Base-by-base conservation (phyloP, 1,140 invertebrate genomes). In the Callitettix versicolor region DNA sequence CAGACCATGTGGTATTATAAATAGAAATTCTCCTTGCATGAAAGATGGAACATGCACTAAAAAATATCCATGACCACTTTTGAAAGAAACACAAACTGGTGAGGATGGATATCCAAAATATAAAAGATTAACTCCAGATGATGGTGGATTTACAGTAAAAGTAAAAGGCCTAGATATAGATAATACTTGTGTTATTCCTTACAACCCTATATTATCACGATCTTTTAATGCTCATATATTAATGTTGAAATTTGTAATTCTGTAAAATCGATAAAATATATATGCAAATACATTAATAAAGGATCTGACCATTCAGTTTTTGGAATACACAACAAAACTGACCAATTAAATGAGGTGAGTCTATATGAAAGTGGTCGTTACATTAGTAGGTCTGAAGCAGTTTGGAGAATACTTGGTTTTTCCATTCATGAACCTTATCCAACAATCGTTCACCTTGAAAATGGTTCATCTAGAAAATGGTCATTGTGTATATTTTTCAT, bases 251-350 rank as follows among this genome's bases (percentile, higher is more conserved):
- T 51, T 55, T 71, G 67, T 55, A 62, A 65, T 60, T 68, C 63
- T 0, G 64, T 69, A 1, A 64, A 68, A 47, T 54, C 58, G 2
- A 66, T 65, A 6, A 65, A 67, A 59, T 66, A 68, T 52, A 62
- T 66, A 55, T 66, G 64, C 61, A 73, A 71, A 58, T 73, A 71
- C 65, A 64, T 74, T 47, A 67, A 69, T 43, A 72, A 71, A 67
- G 67, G 67, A 15, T 68, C 60, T 56, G 68, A 72, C 62, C 63
- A 65, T 64, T 68, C 68, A 40, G 60, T 65, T 20, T 68, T 69
- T 63, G 58, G 53, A 53, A 50, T 64, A 18, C 22, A 30, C 47
- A 54, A 51, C 33, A 40, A 41, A 33, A 54, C 7, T 54, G 21
- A 71, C 63, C 62, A 3, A 30, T 4, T 30, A 30, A 30, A 30